Conservation (phyloP, 2,113 vertebrate species). For the Gallinago jamesoni region DNA sequence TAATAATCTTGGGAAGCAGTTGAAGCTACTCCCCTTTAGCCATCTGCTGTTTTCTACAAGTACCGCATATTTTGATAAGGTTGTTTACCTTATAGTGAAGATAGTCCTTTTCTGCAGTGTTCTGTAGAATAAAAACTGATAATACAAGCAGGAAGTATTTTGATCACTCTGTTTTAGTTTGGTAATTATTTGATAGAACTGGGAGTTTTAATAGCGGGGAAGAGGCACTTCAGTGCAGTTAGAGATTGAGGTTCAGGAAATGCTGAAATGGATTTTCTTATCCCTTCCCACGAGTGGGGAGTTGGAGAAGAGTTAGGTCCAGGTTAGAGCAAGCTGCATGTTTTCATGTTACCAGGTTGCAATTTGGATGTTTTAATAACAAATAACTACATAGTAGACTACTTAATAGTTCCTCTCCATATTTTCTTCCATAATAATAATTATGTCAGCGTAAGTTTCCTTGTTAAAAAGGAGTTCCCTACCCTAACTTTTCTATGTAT, state of each 20-base stretch:
- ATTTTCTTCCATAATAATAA: not conserved
- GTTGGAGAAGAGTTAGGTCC: not conserved
- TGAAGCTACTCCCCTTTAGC: not conserved
- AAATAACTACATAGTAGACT: not conserved
- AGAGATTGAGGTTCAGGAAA: too few species aligned
- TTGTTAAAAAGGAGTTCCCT: not conserved
- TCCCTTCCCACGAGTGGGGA: not conserved
- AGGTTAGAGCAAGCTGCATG: not conserved
- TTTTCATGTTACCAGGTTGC: not conserved
- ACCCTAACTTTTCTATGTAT: not conserved
- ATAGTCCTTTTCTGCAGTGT: not conserved
- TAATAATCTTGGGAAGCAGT: not conserved
- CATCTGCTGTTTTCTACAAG: not conserved
- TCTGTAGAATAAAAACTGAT: not conserved
- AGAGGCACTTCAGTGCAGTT: not conserved
- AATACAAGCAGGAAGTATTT: not conserved
- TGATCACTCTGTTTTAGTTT: not conserved
- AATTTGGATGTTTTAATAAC: not conserved
- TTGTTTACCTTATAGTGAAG: not conserved
- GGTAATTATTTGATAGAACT: not conserved
- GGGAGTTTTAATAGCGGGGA: not conserved
- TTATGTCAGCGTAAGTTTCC: not conserved
- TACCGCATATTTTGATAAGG: not conserved
- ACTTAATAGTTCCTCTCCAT: not conserved
- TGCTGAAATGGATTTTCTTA: not conserved